Conservation (phyloP, 2,113 vertebrate genomes). For the Caranx melampygus region DNA sequence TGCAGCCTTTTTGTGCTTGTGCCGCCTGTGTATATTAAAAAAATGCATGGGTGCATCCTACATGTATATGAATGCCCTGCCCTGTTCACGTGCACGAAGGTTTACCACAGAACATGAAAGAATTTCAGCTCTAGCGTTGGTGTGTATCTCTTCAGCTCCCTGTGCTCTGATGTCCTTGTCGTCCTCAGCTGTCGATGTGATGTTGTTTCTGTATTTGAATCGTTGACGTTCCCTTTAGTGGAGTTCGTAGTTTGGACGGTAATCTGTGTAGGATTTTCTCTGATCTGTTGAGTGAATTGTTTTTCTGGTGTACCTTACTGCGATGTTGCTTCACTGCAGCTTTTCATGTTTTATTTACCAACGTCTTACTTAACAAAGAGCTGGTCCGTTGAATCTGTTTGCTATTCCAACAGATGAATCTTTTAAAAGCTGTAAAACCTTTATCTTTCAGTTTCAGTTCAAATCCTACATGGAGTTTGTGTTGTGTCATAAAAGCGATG, state of each 20-base stretch:
- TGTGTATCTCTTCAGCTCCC: background rate
- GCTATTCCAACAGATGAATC: background rate
- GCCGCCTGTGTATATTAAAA: constrained; percentile 6
- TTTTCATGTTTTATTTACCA: constrained; percentile 23
- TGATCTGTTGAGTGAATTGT: background rate
- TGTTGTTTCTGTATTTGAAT: constrained; percentile 25
- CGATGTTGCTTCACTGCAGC: background rate
- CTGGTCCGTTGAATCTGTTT: background rate
- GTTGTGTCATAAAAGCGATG: background rate
- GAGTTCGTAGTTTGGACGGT: constrained; percentile 29
- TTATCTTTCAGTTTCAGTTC: background rate
- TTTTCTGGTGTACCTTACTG: background rate
- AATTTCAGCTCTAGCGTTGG: background rate
- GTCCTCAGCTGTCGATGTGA: constrained; percentile 39
- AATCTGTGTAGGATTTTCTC: constrained; percentile 49
- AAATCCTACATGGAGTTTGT: constrained; percentile 25
- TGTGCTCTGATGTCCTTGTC: constrained; percentile 23
- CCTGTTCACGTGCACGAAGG: constrained; percentile 3
- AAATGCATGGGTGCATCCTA: constrained; percentile 58
- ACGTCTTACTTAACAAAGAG: background rate
- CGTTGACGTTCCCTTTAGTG: constrained; percentile 31
- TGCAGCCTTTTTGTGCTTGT: constrained; percentile 53
- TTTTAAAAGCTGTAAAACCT: background rate
- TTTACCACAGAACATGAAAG: background rate
- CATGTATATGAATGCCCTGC: constrained; percentile 35